Percentiles rank a stretch among this genome's conserved stretches.
phyloP scores from a whole-genome alignment of 2,797 vertebrate genomes.

The Coendou prehensilis region DNA sequence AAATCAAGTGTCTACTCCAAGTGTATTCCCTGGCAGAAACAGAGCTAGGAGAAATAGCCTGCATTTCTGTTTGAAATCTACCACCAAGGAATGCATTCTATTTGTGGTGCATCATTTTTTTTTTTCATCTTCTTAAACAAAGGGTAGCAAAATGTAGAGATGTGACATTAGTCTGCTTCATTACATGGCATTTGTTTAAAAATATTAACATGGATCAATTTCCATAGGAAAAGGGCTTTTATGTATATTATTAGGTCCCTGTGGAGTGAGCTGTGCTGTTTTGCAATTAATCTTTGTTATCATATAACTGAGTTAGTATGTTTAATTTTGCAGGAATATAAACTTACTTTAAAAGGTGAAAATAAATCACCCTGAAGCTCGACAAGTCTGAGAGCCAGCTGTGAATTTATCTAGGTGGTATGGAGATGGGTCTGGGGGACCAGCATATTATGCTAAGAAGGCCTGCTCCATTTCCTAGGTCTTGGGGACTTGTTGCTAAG shows the following conservation, averaged over 20 bases:
- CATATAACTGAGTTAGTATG: constrained; percentile 27
- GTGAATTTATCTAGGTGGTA: constrained; percentile 52
- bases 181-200: constrained; percentile 30
- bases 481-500: constrained; percentile 88
- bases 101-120: neutral
- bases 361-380: constrained; percentile 1
- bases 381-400: constrained; percentile 57
- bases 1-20: neutral
- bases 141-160: neutral
- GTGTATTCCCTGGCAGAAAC: neutral
- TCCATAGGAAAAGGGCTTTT: neutral
- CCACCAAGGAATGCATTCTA: neutral
- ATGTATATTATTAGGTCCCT: neutral
- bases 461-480: constrained; percentile 63
- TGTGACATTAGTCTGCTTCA: neutral
- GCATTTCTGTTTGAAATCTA: neutral
- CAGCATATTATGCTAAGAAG: constrained; percentile 80
- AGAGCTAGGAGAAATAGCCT: neutral
- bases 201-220: constrained; percentile 5
- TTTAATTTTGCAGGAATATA: constrained; percentile 36
- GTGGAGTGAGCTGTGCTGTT: neutral
- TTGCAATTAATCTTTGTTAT: constrained; percentile 55
- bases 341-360: constrained; percentile 60
- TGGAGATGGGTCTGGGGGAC: constrained; percentile 62
- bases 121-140: neutral